Percentiles rank a stretch among this genome's conserved stretches.
Evolutionary conservation across 2,797 vertebrate genomes (phyloP).

Genomic region (Enteromius afrohamiltoni): DNA sequence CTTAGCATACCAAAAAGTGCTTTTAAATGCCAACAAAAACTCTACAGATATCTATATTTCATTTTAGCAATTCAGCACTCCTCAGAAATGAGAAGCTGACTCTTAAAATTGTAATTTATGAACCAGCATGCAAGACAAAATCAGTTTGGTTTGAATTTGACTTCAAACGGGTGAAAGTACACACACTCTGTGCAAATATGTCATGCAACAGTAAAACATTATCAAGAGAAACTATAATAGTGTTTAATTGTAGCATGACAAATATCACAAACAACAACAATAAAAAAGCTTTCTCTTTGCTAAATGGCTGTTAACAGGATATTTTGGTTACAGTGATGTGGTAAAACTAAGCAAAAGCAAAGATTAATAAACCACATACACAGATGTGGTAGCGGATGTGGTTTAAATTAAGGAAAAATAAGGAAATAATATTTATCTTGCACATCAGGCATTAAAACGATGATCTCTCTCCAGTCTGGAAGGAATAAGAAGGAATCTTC

Average conservation of each 20-base stretch:
- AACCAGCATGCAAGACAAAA: constrained; percentile 25
- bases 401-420: not conserved
- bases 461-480: constrained; percentile 12
- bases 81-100: constrained; percentile 1
- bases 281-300: not conserved
- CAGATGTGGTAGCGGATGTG: not conserved
- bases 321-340: constrained; percentile 7
- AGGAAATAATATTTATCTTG: constrained; percentile 10
- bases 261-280: constrained; percentile 35
- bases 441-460: constrained; percentile 23
- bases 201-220: constrained; percentile 47
- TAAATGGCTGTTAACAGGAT: not conserved
- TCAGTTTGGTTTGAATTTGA: constrained; percentile 35
- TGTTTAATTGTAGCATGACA: constrained; percentile 45
- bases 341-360: constrained; percentile 7
- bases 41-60: constrained; percentile 49
- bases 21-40: constrained; percentile 42
- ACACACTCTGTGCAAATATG: constrained; percentile 22
- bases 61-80: constrained; percentile 17
- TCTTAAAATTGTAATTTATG: constrained; percentile 26
- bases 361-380: constrained; percentile 1
- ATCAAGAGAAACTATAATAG: constrained; percentile 44
- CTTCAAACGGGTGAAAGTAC: constrained; percentile 26
- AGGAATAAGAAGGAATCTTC: constrained; percentile 45
- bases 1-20: constrained; percentile 68